Evolutionary conservation across 1,140 invertebrate species (phyloP).

Genomic region (Apis cerana): DNA sequence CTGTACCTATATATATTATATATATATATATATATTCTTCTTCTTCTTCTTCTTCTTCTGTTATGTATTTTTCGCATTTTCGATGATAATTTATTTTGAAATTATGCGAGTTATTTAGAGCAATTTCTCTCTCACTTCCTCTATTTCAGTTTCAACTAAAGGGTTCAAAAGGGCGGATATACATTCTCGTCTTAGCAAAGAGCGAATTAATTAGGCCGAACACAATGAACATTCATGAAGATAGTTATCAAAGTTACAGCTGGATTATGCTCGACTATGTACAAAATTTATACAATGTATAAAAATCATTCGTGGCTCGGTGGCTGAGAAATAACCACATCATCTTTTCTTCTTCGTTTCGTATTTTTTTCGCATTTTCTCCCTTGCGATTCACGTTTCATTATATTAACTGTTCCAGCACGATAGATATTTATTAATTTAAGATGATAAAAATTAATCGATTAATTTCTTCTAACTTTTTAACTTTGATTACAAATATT

Average conservation of each 20-base stretch:
- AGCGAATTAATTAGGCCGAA: constrained; percentile 45
- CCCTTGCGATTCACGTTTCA: not conserved
- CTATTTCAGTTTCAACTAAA: not conserved
- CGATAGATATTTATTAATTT: too few species aligned
- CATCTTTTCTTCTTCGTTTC: not conserved
- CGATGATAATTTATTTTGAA: not conserved
- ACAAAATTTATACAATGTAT: constrained; percentile 62
- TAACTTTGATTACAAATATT: too few species aligned
- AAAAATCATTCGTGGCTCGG: constrained; percentile 45
- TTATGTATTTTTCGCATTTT: too few species aligned
- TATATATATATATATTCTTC: not conserved
- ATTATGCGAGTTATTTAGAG: not conserved
- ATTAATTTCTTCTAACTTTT: too few species aligned
- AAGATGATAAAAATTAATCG: too few species aligned
- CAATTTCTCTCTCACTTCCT: not conserved
- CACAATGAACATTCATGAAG: constrained; percentile 44
- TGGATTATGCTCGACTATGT: constrained; percentile 38
- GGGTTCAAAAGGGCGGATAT: constrained; percentile 17
- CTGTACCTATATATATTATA: not conserved
- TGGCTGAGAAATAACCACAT: constrained; percentile 18
- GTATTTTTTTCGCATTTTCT: not conserved
- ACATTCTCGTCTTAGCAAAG: constrained; percentile 23
- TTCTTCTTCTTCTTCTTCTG: not conserved
- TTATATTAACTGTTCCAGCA: constrained; percentile 4
- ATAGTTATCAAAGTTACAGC: constrained; percentile 34